Percentiles rank a stretch among this genome's conserved stretches.
phyloP scores from a whole-genome alignment of 2,797 vertebrate species.

The Sebastes dallii region DNA sequence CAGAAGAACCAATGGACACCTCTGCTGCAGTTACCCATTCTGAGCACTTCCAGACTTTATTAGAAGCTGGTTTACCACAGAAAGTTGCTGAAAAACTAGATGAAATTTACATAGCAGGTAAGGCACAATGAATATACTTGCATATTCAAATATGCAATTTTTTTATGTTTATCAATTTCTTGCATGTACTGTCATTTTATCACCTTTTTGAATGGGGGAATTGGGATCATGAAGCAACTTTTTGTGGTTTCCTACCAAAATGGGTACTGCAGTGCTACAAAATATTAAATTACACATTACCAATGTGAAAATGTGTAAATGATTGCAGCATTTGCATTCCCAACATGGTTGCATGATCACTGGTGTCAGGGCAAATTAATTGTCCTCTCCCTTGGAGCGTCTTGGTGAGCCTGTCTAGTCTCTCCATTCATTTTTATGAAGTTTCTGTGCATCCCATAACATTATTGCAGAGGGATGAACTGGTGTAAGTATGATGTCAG shows the following conservation, averaged over 20 bases:
- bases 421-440: conserved; percentile 19
- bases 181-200: conserved; percentile 85
- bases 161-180: conserved; percentile 73
- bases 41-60: conserved; percentile 99
- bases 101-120: conserved; percentile 99
- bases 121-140: conserved; percentile 91
- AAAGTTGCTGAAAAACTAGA: conserved; percentile 99
- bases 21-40: conserved; percentile 99
- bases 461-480: background rate
- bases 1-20: conserved; percentile 99
- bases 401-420: conserved; percentile 43
- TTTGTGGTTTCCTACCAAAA: conserved; percentile 97
- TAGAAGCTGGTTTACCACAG: conserved; percentile 99
- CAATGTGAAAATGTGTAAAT: conserved; percentile 64
- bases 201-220: conserved; percentile 84
- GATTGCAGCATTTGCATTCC: conserved; percentile 68
- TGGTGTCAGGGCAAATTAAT: conserved; percentile 63
- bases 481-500: background rate
- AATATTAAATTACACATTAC: conserved; percentile 62
- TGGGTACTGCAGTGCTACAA: conserved; percentile 92
- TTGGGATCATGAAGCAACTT: conserved; percentile 95
- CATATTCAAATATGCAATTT: conserved; percentile 81
- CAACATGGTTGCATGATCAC: conserved; percentile 68
- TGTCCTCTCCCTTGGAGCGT: conserved; percentile 44
- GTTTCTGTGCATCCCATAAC: background rate